Evolutionary conservation across 1,140 invertebrate genomes (phyloP), one percentile per base, ranked within the genome.

Genomic region (Heliconius melpomene): DNA sequence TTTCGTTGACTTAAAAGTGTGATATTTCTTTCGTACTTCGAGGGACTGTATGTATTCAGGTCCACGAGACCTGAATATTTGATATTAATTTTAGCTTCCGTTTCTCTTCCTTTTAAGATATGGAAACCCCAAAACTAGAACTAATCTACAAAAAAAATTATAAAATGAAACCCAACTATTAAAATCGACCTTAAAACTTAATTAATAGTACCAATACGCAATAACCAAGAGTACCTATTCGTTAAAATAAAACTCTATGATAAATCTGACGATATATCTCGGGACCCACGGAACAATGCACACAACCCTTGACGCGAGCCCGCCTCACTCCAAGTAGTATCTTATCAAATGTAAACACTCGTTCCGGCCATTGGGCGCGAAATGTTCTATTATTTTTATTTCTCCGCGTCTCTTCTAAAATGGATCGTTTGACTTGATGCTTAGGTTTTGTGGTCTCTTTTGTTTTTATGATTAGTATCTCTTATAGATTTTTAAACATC

Each of bases 321-420:
- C 75, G 57, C 75, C 40, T 60, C 40, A n/a, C 46, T 23, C 73
- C 32, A 54, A 57, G 54, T 50, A 66, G 78, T 85, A 84, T 85
- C 92, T 94, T 94, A 94, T 94, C 92, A 91, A 91, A 89, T 89
- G 87, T 88, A 87, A 90, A 93, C 92, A 94, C 92, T 92, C 87
- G 88, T 93, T 92, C 89, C 90, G 86, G 87, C 86, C 89, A 90
- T 92, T 93, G 90, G 82, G 87, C 87, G 80, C 85, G 84, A 90
- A 89, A 83, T 82, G 80, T 74, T 83, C 88, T 90, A 89, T 92
- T 90, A 89, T 90, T 93, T 88, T 92, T 91, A 91, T 92, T 91
- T 88, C 81, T 83, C 87, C 88, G 82, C 85, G 79, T 86, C 84
- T 84, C 80, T 77, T 84, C 81, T 85, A 86, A 78, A 84, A 84